These are phyloP conservation scores for Thereva unica DNA, from an alignment of 2,888 invertebrate species.

Conservation along the genomic window DNA sequence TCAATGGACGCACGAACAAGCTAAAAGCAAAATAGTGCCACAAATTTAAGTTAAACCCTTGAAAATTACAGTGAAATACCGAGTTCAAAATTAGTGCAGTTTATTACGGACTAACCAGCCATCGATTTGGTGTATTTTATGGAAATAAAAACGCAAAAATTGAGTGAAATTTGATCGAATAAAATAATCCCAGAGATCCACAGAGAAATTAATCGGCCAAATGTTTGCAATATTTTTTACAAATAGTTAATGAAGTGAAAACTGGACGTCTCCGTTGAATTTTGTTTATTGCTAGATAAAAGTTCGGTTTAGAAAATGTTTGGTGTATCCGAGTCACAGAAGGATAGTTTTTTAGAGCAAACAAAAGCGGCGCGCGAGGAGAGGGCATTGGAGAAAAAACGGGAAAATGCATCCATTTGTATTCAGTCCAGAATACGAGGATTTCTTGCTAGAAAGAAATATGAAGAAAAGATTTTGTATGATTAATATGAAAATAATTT, in stretches of 20 bases:
- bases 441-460: constrained; percentile 71
- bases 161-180: no score
- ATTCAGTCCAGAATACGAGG: constrained; percentile 78
- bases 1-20: background rate
- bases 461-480: constrained; percentile 72
- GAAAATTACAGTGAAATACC: no score
- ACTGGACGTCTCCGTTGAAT: constrained; percentile 6
- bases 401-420: constrained; percentile 72
- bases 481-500: constrained; percentile 49
- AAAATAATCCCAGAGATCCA: no score
- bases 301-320: constrained; percentile 60
- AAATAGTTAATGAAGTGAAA: constrained; percentile 2
- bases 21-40: background rate
- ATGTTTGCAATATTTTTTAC: no score
- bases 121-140: no score
- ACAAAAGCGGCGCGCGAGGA: constrained; percentile 90
- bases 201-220: no score
- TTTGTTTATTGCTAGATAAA: background rate
- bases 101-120: no score
- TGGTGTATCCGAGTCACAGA: constrained; percentile 67
- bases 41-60: no score
- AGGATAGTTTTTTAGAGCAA: constrained; percentile 79
- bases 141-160: no score
- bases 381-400: constrained; percentile 80
- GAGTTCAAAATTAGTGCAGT: no score